These are phyloP conservation scores for Tragelaphus buxtoni DNA, from an alignment of 2,113 vertebrate genomes.

Conservation along the genomic window DNA sequence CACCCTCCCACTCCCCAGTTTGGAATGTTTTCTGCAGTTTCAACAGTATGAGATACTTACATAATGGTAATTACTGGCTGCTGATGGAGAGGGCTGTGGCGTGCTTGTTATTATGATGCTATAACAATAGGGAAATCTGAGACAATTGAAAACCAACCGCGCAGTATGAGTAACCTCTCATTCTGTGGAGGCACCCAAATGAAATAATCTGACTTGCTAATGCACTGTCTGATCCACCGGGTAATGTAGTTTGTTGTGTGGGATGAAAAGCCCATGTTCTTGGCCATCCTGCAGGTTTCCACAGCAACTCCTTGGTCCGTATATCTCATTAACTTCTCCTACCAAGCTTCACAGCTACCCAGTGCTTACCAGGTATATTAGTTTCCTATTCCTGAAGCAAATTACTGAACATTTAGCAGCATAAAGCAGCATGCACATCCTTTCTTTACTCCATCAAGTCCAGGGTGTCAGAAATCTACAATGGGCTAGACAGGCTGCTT, in stretches of 20 bases:
- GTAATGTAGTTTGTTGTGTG: neutral
- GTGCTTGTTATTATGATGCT: neutral
- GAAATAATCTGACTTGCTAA: slow-evolving; percentile 32
- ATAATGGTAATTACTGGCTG: slow-evolving; percentile 26
- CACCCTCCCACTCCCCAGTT: neutral
- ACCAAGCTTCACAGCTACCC: neutral
- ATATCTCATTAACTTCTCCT: neutral
- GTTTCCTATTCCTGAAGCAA: neutral
- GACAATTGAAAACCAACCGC: neutral
- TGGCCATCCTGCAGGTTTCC: neutral
- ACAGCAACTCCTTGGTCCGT: neutral
- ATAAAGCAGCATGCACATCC: neutral
- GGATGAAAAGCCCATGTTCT: neutral
- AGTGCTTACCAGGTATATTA: neutral
- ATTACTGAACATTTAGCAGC: neutral
- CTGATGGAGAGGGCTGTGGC: neutral
- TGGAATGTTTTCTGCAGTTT: slow-evolving; percentile 12
- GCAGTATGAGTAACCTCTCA: neutral
- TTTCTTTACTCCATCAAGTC: neutral
- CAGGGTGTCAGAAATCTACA: neutral
- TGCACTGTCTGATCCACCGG: neutral
- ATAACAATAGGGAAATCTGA: slow-evolving; percentile 39
- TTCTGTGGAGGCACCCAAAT: neutral
- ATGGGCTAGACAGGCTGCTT: neutral
- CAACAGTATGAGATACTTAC: neutral